Base-by-base conservation (phyloP, 1,140 invertebrate genomes). In the Nasonia longicornis region DNA sequence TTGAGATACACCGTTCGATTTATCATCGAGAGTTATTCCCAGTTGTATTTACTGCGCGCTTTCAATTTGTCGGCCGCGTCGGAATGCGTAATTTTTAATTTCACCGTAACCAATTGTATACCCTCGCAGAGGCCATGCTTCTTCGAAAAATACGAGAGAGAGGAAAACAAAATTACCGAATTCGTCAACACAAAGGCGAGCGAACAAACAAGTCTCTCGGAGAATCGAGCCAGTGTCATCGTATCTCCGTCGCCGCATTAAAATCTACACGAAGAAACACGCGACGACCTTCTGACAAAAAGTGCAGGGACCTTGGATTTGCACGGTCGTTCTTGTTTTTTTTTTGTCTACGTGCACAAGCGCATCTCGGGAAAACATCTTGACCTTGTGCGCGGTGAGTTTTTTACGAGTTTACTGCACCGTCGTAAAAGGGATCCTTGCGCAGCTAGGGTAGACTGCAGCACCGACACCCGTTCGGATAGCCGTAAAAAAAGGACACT, bases 391-490 rank as follows among this genome's bases (percentile, higher is more conserved):
- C 78, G 83, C 52, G 64, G n/a, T 10, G 3, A 8, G 42, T 87
- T 88, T 87, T 88, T 87, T 87, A 87, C 84, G 86, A 87, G 80
- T 84, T 85, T 84, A 83, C 69, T 78, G 64, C 83, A 79, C 83
- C 72, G 81, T 77, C 85, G 83, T 89, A 87, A 89, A 87, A 88
- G 78, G 38, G 38, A 81, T 85, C 84, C 79, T 81, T 83, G 84
- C 64, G 84, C 64, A 26, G 86, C 83, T 8, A 35, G 64, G 26
- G 20, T 22, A 20, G 14, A 26, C 16, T 22, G 67, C 14, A 7
- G 76, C 42, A 64, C 2, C 22, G 79, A 38, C 83, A 86, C 74
- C 85, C 86, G 84, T 85, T 86, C 79, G 86, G 84, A 88, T 86
- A 79, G 84, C 84, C 85, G 86, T 87, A 87, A 87, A 89, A 89